These are phyloP conservation scores for Horisme vitalbata DNA, from an alignment of 2,888 invertebrate species.

Conservation along the genomic window DNA sequence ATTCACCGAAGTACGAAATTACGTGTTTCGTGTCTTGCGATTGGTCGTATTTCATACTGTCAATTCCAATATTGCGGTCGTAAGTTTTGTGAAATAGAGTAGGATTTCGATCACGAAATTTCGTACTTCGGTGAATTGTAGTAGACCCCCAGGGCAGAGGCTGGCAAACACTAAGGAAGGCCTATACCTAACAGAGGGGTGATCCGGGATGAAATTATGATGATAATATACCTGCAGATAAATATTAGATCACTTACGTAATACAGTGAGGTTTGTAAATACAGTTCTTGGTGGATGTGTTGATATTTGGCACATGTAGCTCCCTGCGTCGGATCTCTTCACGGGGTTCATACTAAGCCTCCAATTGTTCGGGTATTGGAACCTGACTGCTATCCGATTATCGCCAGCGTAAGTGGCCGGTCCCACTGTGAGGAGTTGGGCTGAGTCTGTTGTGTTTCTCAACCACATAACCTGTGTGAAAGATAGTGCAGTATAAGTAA, in stretches of 20 bases:
- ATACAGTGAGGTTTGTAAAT: constrained; percentile 88
- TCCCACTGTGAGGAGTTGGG: constrained; percentile 86
- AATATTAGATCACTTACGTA: constrained; percentile 81
- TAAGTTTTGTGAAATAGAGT: too few species aligned
- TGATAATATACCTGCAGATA: neutral
- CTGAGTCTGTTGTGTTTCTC: constrained; percentile 84
- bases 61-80: too few species aligned
- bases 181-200: too few species aligned
- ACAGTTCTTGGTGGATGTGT: constrained; percentile 91
- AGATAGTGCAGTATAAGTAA: neutral
- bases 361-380: constrained; percentile 89
- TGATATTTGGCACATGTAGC: constrained; percentile 92
- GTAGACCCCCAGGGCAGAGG: too few species aligned
- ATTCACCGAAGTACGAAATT: too few species aligned
- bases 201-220: neutral
- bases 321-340: constrained; percentile 86
- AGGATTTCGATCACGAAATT: too few species aligned
- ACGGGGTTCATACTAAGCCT: constrained; percentile 87
- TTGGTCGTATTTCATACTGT: too few species aligned
- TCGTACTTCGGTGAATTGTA: too few species aligned
- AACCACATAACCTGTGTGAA: constrained; percentile 87
- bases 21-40: too few species aligned
- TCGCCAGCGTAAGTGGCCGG: constrained; percentile 85
- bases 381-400: constrained; percentile 84
- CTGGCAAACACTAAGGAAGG: too few species aligned